Percentiles rank a stretch among this genome's conserved stretches.
phyloP scores from a whole-genome alignment of 2,888 invertebrate genomes.

The Acleris holmiana region DNA sequence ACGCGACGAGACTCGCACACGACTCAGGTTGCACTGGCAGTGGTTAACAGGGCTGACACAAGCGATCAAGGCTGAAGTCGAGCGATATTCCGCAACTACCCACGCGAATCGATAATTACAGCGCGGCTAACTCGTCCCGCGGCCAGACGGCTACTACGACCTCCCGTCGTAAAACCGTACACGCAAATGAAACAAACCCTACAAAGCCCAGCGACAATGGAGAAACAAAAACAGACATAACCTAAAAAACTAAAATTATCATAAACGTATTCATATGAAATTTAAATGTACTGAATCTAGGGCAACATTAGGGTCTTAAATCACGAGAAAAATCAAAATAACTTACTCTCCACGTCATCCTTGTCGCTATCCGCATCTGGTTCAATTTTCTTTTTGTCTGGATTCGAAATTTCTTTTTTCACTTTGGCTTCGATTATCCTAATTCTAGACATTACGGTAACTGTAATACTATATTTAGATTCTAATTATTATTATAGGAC shows the following conservation, averaged over 20 bases:
- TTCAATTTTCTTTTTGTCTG: constrained; percentile 59
- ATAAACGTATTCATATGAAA: constrained; percentile 20
- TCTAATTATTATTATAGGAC: background rate
- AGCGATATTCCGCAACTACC: background rate
- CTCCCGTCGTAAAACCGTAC: background rate
- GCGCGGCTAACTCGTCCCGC: background rate
- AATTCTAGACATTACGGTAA: constrained; percentile 65
- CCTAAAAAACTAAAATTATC: constrained; percentile 22
- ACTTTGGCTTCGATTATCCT: constrained; percentile 69
- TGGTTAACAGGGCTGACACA: background rate
- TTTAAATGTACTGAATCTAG: constrained; percentile 16
- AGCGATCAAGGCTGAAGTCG: background rate
- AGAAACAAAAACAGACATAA: constrained; percentile 31
- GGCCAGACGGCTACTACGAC: background rate
- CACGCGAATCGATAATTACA: background rate
- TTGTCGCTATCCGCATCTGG: constrained; percentile 57
- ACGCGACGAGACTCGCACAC: background rate
- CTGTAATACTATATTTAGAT: constrained; percentile 7
- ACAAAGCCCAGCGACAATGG: background rate
- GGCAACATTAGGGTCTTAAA: constrained; percentile 4
- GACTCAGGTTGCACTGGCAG: background rate
- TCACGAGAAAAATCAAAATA: constrained; percentile 14
- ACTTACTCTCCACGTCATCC: constrained; percentile 70
- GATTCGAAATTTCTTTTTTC: constrained; percentile 61
- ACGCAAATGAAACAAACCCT: background rate